phyloP scores from a whole-genome alignment of 2,113 vertebrate species.

The Aplodontia rufa region DNA sequence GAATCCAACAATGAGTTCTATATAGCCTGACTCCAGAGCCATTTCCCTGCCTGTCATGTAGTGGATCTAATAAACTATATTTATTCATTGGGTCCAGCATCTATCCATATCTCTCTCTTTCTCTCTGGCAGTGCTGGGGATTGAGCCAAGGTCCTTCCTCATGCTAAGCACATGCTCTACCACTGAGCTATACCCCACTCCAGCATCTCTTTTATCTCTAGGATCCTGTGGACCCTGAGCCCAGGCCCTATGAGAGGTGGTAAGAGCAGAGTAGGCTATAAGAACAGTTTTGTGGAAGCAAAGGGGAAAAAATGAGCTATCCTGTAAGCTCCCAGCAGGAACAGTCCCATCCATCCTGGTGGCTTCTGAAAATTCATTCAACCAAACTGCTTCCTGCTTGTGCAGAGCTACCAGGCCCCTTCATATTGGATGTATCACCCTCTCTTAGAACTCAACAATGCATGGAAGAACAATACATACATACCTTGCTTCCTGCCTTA shows the following conservation, averaged over 20 bases:
- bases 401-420: not conserved
- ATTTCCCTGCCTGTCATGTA: not conserved
- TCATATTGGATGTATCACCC: not conserved
- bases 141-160: not conserved
- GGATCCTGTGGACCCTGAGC: not conserved
- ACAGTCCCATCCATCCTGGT: not conserved
- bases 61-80: slow-evolving; percentile 62
- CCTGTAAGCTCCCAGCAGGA: not conserved
- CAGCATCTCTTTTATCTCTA: not conserved
- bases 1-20: not conserved
- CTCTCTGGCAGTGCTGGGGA: not conserved
- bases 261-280: not conserved
- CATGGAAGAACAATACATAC: not conserved
- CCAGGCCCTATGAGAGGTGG: not conserved
- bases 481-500: not conserved
- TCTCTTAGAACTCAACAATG: not conserved
- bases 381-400: not conserved
- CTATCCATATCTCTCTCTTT: not conserved
- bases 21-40: not conserved
- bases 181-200: not conserved
- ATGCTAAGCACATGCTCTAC: not conserved
- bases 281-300: not conserved
- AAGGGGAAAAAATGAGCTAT: not conserved
- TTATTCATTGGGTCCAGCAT: not conserved
- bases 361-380: not conserved